Base-by-base conservation (phyloP, 92 coral and sea anemone species). In the Zoanthus sansibaricus region DNA sequence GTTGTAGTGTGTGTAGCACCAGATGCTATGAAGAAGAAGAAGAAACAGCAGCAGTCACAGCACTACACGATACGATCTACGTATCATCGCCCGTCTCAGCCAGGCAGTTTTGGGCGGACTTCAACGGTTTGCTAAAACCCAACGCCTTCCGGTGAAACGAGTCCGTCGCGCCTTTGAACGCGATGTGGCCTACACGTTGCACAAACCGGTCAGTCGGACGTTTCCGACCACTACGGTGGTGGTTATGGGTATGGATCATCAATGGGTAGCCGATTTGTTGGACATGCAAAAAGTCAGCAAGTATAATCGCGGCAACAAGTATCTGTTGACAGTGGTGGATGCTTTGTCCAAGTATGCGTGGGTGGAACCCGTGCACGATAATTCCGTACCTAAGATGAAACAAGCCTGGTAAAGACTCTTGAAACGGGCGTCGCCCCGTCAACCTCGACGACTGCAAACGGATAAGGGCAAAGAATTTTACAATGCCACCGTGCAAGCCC, bases 271-370 rank as follows among this genome's bases (percentile, higher is more conserved):
- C 55, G 82, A 77, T 77, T 25, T 77, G 82, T 70, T 77, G 3
- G 82, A 77, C 46, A 77, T 77, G 82, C 82, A 77, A 55, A 52
- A 52, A 18, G 0, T 31, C 4, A 49, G 14, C 1, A 21, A 21
- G 25, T 77, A 56, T 70, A 77, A 77, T 42, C 25, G 82, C 1
- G 82, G 82, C 5, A 9, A 55, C 48, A 55, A 77, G 47, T 77
- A 20, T 55, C 44, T 77, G 7, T 44, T 77, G 69, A 20, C 44
- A 13, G 82, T 77, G 25, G 69, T 77, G 6, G 87, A 45, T 71
- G 87, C 87, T 12, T 68, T 92, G 46, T 88, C 92, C 64, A 87
- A 83, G 42, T 86, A 79, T n/a, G 92, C 94, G 3, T 92, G 92
- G 92, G 91, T 82, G 4, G 88, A 86, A 13, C 94, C 86, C 2